Percentiles rank a stretch among this genome's conserved stretches.
Evolutionary conservation across 2,113 vertebrate genomes (phyloP).

Genomic region (Canis aureus): DNA sequence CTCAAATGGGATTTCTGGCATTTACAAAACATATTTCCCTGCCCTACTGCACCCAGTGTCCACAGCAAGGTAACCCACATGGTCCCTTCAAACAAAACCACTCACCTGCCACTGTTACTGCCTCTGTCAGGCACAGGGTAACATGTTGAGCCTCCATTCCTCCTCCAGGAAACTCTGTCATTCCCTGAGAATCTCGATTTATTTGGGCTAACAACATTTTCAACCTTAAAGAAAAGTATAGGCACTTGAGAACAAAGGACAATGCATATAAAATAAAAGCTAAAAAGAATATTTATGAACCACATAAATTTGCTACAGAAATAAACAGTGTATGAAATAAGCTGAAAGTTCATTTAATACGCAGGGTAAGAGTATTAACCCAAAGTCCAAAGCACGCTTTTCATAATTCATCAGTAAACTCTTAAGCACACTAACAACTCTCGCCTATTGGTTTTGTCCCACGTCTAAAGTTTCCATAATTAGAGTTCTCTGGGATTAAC

Average conservation of each 20-base stretch:
- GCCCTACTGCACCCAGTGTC: background rate
- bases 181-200: constrained; percentile 98
- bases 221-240: constrained; percentile 87
- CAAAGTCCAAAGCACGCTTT: background rate
- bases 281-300: constrained; percentile 41
- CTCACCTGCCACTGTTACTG: constrained; percentile 96
- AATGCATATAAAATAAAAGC: constrained; percentile 33
- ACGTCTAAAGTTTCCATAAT: background rate
- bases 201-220: constrained; percentile 99
- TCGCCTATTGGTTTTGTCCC: background rate
- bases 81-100: constrained; percentile 35
- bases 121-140: constrained; percentile 97
- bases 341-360: constrained; percentile 47
- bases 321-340: background rate
- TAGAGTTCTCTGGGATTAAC: background rate
- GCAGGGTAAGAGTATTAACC: background rate
- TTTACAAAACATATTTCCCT: constrained; percentile 47
- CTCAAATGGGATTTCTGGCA: background rate
- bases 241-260: constrained; percentile 66
- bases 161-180: constrained; percentile 97
- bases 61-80: background rate
- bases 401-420: constrained; percentile 40
- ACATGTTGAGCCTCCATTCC: constrained; percentile 96
- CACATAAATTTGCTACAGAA: constrained; percentile 1
- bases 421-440: background rate